Conservation (phyloP, 2,113 vertebrate species). For the Bagarius yarrelli region DNA sequence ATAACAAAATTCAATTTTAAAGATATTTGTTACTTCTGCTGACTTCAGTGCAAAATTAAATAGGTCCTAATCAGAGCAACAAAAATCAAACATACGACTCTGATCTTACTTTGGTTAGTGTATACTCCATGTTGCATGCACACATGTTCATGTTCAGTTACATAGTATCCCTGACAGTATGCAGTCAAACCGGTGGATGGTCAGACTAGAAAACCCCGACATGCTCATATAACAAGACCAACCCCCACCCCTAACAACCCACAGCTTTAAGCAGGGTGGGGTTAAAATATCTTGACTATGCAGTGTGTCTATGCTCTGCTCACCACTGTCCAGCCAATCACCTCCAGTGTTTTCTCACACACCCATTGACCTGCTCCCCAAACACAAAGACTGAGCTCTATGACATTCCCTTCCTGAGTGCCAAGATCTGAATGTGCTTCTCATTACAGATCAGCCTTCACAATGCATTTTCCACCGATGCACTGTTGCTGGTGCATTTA, state of each 20-base stretch:
- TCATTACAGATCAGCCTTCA: neutral
- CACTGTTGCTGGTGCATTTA: neutral
- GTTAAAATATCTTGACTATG: constrained; percentile 33
- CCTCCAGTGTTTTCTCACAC: constrained; percentile 45
- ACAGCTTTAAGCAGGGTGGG: constrained; percentile 22
- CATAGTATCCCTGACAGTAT: neutral
- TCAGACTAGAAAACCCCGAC: constrained; percentile 20
- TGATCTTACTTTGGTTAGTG: neutral
- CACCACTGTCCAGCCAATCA: constrained; percentile 51
- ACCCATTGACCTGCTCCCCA: constrained; percentile 45
- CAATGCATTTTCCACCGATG: neutral
- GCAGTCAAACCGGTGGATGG: constrained; percentile 1
- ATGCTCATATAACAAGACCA: neutral
- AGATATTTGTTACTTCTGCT: neutral
- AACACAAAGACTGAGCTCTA: constrained; percentile 17
- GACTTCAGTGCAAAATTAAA: neutral
- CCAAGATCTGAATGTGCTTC: neutral
- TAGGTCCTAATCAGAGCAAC: neutral
- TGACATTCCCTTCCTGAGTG: constrained; percentile 10
- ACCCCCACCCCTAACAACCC: constrained; percentile 19
- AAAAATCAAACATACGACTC: neutral
- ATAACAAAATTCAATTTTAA: neutral
- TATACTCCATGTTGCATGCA: neutral
- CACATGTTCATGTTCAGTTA: neutral
- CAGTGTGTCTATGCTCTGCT: constrained; percentile 26